Conservation (phyloP, 2,113 vertebrate genomes). For the Octodon degus region DNA sequence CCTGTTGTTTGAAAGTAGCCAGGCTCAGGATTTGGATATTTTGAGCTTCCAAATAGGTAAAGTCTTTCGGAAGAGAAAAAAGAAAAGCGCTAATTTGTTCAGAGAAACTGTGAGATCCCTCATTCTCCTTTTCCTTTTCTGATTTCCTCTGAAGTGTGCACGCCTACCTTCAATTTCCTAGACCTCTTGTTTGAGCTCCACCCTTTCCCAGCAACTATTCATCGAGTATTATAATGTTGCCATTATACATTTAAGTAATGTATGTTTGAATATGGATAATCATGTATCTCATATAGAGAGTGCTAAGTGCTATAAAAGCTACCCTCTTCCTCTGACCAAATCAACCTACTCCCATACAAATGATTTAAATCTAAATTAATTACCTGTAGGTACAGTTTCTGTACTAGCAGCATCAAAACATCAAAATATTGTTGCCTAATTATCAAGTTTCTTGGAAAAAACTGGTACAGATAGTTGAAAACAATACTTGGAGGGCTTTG, state of each 20-base stretch:
- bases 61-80: not conserved
- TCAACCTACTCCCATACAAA: not conserved
- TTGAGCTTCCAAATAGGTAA: not conserved
- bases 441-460: not conserved
- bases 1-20: not conserved
- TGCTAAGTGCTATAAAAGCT: not conserved
- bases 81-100: not conserved
- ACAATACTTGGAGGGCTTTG: not conserved
- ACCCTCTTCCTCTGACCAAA: not conserved
- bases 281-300: not conserved
- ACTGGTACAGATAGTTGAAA: not conserved
- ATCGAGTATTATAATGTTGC: not conserved
- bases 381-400: not conserved
- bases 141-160: not conserved
- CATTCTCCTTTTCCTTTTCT: not conserved
- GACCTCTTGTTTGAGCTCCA: not conserved
- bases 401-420: not conserved
- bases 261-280: not conserved
- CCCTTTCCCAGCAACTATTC: not conserved
- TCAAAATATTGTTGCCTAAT: not conserved
- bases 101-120: not conserved
- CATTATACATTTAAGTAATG: not conserved
- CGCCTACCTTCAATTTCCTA: not conserved
- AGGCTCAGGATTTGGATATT: not conserved
- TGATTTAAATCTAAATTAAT: constrained; percentile 12